Base-by-base conservation (phyloP, 2,797 vertebrate genomes). In the Hipposideros larvatus region DNA sequence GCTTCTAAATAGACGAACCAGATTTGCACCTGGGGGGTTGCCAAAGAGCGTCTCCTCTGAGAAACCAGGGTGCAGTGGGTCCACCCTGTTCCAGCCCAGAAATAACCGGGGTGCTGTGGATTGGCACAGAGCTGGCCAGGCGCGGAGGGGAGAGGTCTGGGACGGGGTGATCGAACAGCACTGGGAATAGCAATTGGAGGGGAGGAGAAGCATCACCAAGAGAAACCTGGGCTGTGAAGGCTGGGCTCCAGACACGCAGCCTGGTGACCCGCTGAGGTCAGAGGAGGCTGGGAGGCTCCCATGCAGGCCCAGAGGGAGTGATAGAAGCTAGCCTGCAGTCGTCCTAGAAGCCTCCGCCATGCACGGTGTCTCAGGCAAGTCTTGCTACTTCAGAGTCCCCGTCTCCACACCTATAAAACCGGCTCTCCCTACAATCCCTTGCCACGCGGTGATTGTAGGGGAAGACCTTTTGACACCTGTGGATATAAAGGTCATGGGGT, bases 1-100 rank as follows among this genome's bases (percentile, higher is more conserved):
- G 70, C 70, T 87, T 95, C 61, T 57, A 79, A 94, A 75, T 34
- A 80, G 34, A 79, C 28, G 65, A 71, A 34, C 70, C 88, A 96
- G 61, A 79, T 83, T 90, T 92, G 53, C 5, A 46, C 55, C 79
- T 86, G 59, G 77, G 3, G n/a, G 7, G 0, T 65, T 90, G 91
- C 48, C 74, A 96, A 80, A 87, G 53, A 70, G 14, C 53, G 57
- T 57, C 43, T 7, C 55, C 48, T 55, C 14, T 34, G 41, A 85
- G 95, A 95, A 73, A 87, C 28, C 83, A 55, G 88, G 41, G 63
- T 61, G 59, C 61, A 43, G 31, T 70, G n/a, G n/a, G 61, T 5
- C 48, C 7, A 82, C 26, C 46, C 13, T 55, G 61, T 63, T 46
- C 41, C 41, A 51, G 37, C 48, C 86, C 24, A 63, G 66, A 74